Percentiles rank a stretch among this genome's conserved stretches.
phyloP scores from a whole-genome alignment of 2,888 invertebrate species.

The Cheilosia impressa region DNA sequence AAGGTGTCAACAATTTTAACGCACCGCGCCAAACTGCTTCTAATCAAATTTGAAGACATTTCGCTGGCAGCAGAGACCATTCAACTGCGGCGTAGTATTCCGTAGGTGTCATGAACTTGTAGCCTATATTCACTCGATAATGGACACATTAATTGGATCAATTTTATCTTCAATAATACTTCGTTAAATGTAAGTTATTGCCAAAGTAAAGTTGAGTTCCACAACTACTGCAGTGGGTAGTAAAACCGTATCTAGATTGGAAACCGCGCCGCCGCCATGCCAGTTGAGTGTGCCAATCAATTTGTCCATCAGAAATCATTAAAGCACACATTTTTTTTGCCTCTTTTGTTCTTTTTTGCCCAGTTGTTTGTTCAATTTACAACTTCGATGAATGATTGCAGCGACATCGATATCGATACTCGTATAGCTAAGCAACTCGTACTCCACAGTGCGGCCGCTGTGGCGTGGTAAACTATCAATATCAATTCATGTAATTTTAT shows the following conservation, averaged over 20 bases:
- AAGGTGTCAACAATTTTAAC: background rate
- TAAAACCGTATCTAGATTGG: too few relatives aligned
- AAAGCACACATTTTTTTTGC: conserved; percentile 40
- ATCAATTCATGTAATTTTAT: conserved; percentile 11
- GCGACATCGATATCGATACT: conserved; percentile 1
- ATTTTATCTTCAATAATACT: conserved; percentile 60
- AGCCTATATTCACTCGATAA: conserved; percentile 56
- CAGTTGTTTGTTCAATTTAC: conserved; percentile 23
- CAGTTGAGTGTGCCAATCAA: conserved; percentile 65
- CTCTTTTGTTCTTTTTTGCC: conserved; percentile 18
- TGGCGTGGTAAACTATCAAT: background rate
- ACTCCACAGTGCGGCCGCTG: background rate
- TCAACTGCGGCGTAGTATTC: background rate
- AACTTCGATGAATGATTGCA: conserved; percentile 14
- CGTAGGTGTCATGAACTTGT: conserved; percentile 51
- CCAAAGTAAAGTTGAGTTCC: conserved; percentile 11
- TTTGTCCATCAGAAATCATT: conserved; percentile 71
- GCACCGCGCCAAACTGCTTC: background rate
- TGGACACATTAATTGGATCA: conserved; percentile 62
- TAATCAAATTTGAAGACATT: background rate
- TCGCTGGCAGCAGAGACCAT: background rate
- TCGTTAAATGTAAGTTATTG: conserved; percentile 59
- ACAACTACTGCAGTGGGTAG: too few relatives aligned
- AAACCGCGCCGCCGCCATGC: background rate
- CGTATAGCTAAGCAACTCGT: background rate